These are phyloP conservation scores for Mionectes macconnelli DNA, from an alignment of 2,113 vertebrate genomes.

Conservation along the genomic window DNA sequence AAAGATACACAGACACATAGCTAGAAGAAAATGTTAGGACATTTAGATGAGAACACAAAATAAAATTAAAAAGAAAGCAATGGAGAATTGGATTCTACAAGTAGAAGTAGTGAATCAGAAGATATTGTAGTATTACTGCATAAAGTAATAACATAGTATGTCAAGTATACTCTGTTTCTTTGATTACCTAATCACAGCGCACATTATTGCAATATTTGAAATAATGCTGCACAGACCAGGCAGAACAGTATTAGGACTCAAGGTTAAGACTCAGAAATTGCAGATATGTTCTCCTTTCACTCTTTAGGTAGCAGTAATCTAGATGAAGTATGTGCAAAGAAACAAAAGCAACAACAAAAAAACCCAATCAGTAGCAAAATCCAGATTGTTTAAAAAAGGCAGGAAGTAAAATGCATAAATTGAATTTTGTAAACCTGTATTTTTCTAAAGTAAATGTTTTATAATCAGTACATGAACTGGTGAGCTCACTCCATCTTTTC, in stretches of 20 bases:
- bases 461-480: not conserved
- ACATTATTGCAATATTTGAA: slow-evolving; percentile 13
- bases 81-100: not conserved
- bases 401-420: not conserved
- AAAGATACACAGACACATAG: not conserved
- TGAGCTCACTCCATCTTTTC: not conserved
- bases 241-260: slow-evolving; percentile 2
- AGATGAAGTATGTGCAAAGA: not conserved
- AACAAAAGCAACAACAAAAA: not conserved
- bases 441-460: not conserved
- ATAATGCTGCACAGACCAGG: not conserved
- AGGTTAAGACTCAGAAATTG: slow-evolving; percentile 13
- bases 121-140: not conserved
- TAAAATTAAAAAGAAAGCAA: not conserved
- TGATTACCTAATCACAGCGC: slow-evolving; percentile 25
- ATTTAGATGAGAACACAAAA: not conserved
- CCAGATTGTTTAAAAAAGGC: not conserved
- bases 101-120: not conserved
- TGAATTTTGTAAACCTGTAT: not conserved
- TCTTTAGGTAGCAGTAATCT: not conserved
- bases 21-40: not conserved
- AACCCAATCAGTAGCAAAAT: not conserved
- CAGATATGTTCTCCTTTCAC: not conserved
- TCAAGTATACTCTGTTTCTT: slow-evolving; percentile 15
- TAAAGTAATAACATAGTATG: not conserved